A percentile compares a stretch with the other conserved stretches of the same genome.
Evolutionary conservation across 2,113 vertebrate genomes (phyloP).

Genomic region (Rhea americana): DNA sequence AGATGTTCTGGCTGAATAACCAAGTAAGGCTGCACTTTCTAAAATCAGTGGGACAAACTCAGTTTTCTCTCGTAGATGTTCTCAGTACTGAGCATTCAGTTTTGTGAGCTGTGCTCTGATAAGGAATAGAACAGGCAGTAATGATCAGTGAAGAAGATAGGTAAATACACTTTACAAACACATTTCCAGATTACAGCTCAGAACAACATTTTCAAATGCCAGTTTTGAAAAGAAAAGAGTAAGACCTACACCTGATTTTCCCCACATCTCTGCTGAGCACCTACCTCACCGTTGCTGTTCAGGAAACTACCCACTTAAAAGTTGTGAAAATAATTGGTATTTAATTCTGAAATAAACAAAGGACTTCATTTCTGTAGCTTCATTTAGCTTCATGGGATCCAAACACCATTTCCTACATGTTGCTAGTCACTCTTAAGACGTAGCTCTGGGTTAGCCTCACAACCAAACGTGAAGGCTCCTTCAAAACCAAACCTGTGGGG

Average conservation of each 20-base stretch:
- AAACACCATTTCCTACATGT: background rate
- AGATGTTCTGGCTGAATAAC: background rate
- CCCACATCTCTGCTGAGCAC: background rate
- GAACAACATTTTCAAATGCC: background rate
- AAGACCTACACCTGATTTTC: background rate
- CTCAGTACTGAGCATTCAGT: slow-evolving; percentile 29
- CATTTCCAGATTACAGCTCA: background rate
- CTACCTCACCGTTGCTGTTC: background rate
- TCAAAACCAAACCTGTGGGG: background rate
- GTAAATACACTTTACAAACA: background rate
- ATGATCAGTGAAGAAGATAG: background rate
- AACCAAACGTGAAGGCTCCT: background rate
- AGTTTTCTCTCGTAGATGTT: slow-evolving; percentile 36
- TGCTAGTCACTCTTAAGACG: background rate
- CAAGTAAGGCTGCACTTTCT: background rate
- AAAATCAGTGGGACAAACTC: background rate
- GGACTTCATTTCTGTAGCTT: background rate
- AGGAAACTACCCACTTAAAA: background rate
- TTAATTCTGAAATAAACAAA: background rate
- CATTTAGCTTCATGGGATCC: background rate
- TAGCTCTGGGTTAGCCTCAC: background rate
- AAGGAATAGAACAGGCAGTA: background rate
- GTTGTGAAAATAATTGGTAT: background rate
- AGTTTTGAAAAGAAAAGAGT: background rate
- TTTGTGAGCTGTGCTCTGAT: slow-evolving; percentile 17